A percentile compares a stretch with the other conserved stretches of the same genome.
phyloP scores from a whole-genome alignment of 1,140 invertebrate genomes.

The Heliconius congener region DNA sequence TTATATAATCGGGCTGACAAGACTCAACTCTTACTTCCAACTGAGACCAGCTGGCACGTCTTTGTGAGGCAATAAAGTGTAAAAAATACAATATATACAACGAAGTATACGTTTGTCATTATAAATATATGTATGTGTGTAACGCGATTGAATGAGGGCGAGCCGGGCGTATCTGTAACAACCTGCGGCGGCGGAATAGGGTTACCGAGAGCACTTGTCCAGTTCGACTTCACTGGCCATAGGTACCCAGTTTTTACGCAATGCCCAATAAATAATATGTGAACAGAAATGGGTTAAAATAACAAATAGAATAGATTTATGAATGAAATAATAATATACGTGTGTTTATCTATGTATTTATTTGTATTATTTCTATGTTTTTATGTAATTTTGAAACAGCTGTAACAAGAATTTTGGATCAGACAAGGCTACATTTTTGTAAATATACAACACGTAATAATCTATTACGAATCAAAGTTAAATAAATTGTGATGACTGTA shows the following conservation, averaged over 20 bases:
- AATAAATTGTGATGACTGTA: background rate
- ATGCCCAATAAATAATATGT: background rate
- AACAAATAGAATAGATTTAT: slow-evolving; percentile 9
- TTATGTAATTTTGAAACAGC: background rate
- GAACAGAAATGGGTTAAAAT: background rate
- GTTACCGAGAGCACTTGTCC: slow-evolving; percentile 15
- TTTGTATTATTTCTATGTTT: background rate
- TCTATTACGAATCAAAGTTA: background rate
- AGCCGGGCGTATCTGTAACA: slow-evolving; percentile 35
- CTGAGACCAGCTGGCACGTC: slow-evolving; percentile 8
- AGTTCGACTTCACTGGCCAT: background rate
- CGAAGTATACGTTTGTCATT: slow-evolving; percentile 43
- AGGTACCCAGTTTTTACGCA: background rate
- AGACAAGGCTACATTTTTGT: background rate
- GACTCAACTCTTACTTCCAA: background rate
- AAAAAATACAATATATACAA: slow-evolving; percentile 41
- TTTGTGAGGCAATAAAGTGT: slow-evolving; percentile 30
- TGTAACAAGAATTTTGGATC: background rate
- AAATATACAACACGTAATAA: background rate
- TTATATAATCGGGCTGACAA: background rate
- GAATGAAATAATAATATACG: background rate
- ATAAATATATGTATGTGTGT: slow-evolving; percentile 40
- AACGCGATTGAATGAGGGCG: slow-evolving; percentile 61
- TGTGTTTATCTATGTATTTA: background rate
- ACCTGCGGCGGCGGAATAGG: slow-evolving; percentile 25